Percentiles rank a stretch among this genome's conserved stretches.
These are phyloP conservation scores for Pteria penguin DNA, from an alignment of 2,888 invertebrate species.

Conservation along the genomic window DNA sequence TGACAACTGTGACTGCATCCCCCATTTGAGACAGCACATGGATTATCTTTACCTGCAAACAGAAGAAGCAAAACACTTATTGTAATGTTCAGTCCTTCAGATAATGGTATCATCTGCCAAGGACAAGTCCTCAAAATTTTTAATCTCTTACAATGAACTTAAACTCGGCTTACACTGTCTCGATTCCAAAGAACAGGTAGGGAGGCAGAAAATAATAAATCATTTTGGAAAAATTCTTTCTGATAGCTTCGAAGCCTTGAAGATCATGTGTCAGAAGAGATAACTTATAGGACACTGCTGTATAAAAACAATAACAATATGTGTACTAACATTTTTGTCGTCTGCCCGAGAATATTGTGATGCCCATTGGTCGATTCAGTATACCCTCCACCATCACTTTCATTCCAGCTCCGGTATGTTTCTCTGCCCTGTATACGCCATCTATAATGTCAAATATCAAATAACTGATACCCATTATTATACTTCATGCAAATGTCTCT, in stretches of 20 bases:
- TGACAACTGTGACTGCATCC: conserved; percentile 97
- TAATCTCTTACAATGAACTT: too few species aligned
- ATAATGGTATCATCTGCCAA: too few species aligned
- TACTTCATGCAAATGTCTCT: too few species aligned
- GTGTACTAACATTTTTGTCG: conserved; percentile 87
- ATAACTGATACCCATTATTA: too few species aligned
- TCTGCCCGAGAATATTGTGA: conserved; percentile 90
- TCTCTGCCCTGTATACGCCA: conserved; percentile 94
- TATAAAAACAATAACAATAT: not conserved
- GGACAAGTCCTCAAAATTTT: too few species aligned
- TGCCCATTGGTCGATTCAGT: conserved; percentile 95
- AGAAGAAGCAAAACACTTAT: too few species aligned
- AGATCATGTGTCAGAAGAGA: too few species aligned
- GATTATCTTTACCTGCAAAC: conserved; percentile 66
- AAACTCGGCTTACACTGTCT: too few species aligned
- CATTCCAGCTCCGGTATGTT: conserved; percentile 97
- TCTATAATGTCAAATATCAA: too few species aligned
- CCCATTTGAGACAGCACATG: conserved; percentile 91
- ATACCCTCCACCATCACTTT: conserved; percentile 95
- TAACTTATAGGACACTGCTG: not conserved
- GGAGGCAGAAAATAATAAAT: not conserved
- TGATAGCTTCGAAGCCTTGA: not conserved
- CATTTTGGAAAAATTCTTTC: not conserved
- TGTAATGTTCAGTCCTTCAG: too few species aligned
- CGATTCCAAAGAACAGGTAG: not conserved